Evolutionary conservation across 2,113 vertebrate species (phyloP).

Genomic region (Lophotis ruficrista): DNA sequence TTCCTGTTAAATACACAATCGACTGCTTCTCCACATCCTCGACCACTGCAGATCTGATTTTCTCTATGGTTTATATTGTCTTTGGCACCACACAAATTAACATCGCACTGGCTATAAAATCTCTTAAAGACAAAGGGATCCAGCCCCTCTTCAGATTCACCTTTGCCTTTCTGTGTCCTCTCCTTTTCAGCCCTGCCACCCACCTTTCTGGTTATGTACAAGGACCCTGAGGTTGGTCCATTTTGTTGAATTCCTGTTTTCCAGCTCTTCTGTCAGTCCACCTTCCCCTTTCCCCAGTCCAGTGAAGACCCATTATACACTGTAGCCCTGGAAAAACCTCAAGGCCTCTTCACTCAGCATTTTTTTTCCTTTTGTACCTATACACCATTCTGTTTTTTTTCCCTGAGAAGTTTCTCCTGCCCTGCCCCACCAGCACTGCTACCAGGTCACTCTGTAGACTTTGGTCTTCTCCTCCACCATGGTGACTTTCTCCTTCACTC

Average conservation of each 20-base stretch:
- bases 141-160: background rate
- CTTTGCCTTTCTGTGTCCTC: background rate
- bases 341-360: background rate
- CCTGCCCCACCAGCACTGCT: background rate
- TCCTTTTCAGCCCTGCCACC: background rate
- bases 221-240: background rate
- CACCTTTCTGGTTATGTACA: background rate
- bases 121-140: background rate
- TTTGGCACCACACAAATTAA: constrained; percentile 17
- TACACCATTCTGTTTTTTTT: background rate
- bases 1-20: constrained; percentile 60
- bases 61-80: constrained; percentile 17
- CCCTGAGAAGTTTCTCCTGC: background rate
- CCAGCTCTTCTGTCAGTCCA: background rate
- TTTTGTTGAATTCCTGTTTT: background rate
- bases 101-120: background rate
- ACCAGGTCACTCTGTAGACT: background rate
- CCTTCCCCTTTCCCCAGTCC: background rate
- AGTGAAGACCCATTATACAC: background rate
- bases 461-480: background rate
- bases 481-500: background rate
- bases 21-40: constrained; percentile 17
- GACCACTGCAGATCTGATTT: constrained; percentile 16
- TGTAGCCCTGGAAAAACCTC: background rate
- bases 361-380: background rate